phyloP scores from a whole-genome alignment of 1,140 invertebrate species.

The Leptinotarsa texana region DNA sequence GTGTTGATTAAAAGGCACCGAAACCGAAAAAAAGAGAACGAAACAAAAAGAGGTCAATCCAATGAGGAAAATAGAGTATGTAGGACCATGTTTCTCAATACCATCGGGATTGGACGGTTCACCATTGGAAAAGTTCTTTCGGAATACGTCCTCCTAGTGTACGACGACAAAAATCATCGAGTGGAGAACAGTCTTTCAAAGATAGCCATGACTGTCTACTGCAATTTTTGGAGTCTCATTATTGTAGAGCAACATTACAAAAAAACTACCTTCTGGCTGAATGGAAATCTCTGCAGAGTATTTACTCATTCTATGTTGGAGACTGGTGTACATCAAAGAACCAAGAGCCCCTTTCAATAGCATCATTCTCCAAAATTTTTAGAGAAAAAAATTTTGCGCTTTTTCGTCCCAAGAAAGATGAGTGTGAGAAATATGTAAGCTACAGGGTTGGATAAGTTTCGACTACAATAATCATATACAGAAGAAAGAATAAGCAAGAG shows the following conservation, averaged over 20 bases:
- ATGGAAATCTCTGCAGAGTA: constrained; percentile 5
- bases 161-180: not conserved
- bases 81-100: constrained; percentile 23
- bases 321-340: constrained; percentile 18
- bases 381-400: constrained; percentile 15
- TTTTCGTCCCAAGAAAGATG: constrained; percentile 27
- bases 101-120: not conserved
- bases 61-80: constrained; percentile 14
- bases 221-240: constrained; percentile 15
- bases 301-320: constrained; percentile 13
- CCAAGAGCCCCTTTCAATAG: constrained; percentile 3
- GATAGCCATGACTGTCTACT: constrained; percentile 7
- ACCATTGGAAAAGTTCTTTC: not conserved
- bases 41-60: constrained; percentile 15
- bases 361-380: constrained; percentile 23
- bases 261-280: constrained; percentile 18
- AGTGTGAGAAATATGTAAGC: constrained; percentile 25
- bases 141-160: not conserved
- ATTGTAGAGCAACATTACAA: constrained; percentile 14
- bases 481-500: constrained; percentile 21
- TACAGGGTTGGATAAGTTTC: constrained; percentile 12
- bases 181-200: not conserved
- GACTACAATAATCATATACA: not conserved
- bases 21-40: constrained; percentile 14
- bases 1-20: constrained; percentile 21